Evolutionary conservation across 2,888 invertebrate species (phyloP).

Genomic region (Rhagonycha fulva): DNA sequence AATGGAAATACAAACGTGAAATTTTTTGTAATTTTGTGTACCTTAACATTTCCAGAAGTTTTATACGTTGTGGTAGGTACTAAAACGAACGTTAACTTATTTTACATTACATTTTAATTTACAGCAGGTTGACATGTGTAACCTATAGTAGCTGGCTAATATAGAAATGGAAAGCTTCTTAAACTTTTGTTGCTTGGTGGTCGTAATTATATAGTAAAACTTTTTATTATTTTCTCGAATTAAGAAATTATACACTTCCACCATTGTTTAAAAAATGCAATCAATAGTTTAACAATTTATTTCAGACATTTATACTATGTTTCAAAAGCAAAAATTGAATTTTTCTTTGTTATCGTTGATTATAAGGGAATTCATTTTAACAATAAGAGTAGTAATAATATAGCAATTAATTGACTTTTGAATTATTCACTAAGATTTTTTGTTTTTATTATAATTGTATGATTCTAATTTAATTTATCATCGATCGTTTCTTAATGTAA

Average conservation of each 20-base stretch:
- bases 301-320: neutral
- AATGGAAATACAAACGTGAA: neutral
- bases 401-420: neutral
- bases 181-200: neutral
- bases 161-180: neutral
- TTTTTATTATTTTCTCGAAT: neutral
- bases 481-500: slow-evolving; percentile 34
- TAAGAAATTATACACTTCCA: neutral
- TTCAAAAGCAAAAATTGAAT: neutral
- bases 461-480: slow-evolving; percentile 33
- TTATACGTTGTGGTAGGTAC: neutral
- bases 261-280: neutral
- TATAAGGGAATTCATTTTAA: neutral
- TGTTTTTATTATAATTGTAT: neutral
- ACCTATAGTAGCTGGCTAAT: neutral
- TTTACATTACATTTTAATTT: neutral
- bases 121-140: neutral
- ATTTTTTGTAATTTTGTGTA: neutral
- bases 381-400: neutral
- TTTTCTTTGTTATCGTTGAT: neutral
- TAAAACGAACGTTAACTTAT: neutral
- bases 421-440: neutral
- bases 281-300: neutral
- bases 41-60: neutral
- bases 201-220: neutral